phyloP scores from a whole-genome alignment of 2,113 vertebrate genomes.

The Rhagologus leucostigma region DNA sequence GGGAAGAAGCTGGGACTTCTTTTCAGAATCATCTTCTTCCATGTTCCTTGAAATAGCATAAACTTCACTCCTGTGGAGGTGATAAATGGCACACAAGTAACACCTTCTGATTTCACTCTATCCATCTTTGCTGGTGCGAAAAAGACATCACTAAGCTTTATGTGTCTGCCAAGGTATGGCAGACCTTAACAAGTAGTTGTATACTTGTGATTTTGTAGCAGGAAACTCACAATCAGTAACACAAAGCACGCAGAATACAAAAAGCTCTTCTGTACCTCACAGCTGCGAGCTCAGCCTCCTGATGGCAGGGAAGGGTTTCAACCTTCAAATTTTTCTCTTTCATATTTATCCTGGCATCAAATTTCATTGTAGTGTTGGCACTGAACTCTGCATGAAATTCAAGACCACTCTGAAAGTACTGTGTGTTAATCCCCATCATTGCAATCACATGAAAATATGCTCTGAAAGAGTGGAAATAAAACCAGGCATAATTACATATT shows the following conservation, averaged over 20 bases:
- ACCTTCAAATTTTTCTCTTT: constrained; percentile 75
- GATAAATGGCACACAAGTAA: not conserved
- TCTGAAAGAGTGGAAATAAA: constrained; percentile 59
- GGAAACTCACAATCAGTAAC: not conserved
- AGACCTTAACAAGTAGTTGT: not conserved
- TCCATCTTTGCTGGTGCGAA: not conserved
- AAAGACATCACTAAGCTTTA: not conserved
- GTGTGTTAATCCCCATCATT: constrained; percentile 81
- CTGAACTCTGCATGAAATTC: constrained; percentile 67
- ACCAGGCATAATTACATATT: not conserved
- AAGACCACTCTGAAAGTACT: constrained; percentile 74
- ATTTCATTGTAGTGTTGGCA: constrained; percentile 63
- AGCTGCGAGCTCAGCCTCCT: constrained; percentile 65
- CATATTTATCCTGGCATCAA: constrained; percentile 69
- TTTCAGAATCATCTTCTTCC: constrained; percentile 67
- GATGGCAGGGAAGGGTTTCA: constrained; percentile 65
- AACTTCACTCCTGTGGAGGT: constrained; percentile 68
- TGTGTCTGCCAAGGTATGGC: not conserved
- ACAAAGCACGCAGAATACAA: not conserved
- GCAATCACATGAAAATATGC: constrained; percentile 67
- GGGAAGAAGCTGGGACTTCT: constrained; percentile 68
- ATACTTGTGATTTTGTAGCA: not conserved
- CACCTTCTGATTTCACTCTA: not conserved
- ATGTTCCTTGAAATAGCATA: constrained; percentile 76
- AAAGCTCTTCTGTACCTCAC: constrained; percentile 65